Evolutionary conservation across 2,113 vertebrate species (phyloP).

Genomic region (Nematolebias whitei): DNA sequence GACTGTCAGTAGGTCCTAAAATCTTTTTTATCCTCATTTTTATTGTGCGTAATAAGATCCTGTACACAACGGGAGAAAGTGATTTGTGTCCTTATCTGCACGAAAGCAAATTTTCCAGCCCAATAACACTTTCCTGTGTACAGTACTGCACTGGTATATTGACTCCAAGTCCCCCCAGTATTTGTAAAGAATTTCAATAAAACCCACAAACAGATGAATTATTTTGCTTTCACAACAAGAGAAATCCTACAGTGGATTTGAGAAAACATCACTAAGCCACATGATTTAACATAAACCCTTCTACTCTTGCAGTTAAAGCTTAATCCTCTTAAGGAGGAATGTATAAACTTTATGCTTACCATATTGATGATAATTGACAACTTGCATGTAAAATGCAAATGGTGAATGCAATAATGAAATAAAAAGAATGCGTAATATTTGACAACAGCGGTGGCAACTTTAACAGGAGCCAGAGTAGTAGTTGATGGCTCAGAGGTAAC

Average conservation of each 20-base stretch:
- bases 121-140: neutral
- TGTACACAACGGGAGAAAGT: neutral
- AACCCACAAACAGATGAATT: conserved; percentile 18
- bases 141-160: conserved; percentile 1
- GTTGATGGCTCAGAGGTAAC: conserved; percentile 25
- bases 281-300: conserved; percentile 3
- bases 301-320: neutral
- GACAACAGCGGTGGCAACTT: neutral
- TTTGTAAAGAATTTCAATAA: conserved; percentile 15
- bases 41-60: neutral
- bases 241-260: neutral
- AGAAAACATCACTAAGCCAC: conserved; percentile 20
- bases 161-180: neutral
- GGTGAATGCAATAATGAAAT: neutral
- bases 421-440: neutral
- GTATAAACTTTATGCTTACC: neutral
- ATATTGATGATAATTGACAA: neutral
- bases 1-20: neutral
- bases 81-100: neutral
- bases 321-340: conserved; percentile 1
- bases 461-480: neutral
- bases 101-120: neutral
- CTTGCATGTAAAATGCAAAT: neutral
- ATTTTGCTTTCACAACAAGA: conserved; percentile 4
- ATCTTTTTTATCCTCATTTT: neutral